phyloP scores from a whole-genome alignment of 1,140 invertebrate genomes.

The Aplysia californica region DNA sequence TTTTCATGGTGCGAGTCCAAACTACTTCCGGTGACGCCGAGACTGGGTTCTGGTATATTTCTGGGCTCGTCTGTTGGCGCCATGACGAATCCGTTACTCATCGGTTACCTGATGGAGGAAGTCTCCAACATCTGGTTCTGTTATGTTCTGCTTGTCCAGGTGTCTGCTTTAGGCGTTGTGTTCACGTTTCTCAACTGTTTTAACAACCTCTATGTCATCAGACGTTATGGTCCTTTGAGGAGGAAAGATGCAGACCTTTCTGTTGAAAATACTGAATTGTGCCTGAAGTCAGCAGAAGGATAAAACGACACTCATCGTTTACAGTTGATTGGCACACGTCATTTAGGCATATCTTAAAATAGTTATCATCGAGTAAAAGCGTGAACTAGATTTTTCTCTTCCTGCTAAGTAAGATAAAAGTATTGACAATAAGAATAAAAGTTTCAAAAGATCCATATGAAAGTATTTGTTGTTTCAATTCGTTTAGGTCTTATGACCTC shows the following conservation, averaged over 20 bases:
- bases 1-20: conserved; percentile 31
- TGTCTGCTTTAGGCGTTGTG: neutral
- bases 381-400: too few relatives aligned
- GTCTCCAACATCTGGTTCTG: neutral
- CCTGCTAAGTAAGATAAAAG: too few relatives aligned
- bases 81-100: conserved; percentile 26
- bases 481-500: too few relatives aligned
- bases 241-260: neutral
- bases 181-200: neutral
- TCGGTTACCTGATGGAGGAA: conserved; percentile 28
- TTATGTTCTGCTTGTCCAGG: neutral
- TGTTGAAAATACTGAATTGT: neutral
- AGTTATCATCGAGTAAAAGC: too few relatives aligned
- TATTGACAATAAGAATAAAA: too few relatives aligned
- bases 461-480: too few relatives aligned
- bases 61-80: conserved; percentile 20
- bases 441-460: too few relatives aligned
- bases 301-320: too few relatives aligned
- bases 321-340: too few relatives aligned
- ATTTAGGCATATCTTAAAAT: too few relatives aligned
- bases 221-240: neutral
- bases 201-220: neutral
- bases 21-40: conserved; percentile 27
- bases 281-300: neutral
- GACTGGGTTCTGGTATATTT: conserved; percentile 31